Evolutionary conservation across 2,113 vertebrate genomes (phyloP).

Genomic region (Balaeniceps rex): DNA sequence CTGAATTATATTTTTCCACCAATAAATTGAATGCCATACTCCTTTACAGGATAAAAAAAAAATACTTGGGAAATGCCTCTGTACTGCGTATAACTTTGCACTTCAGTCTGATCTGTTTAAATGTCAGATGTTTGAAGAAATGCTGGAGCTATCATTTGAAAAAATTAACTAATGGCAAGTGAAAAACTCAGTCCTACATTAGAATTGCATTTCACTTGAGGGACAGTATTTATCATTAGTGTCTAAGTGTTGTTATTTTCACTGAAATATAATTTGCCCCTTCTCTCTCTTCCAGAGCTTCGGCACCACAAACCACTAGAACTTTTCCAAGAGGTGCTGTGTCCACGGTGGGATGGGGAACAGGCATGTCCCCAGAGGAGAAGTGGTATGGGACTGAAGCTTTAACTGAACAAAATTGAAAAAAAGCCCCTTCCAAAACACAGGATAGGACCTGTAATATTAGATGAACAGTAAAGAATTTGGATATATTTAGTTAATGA

Average conservation of each 20-base stretch:
- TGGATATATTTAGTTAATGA: conserved; percentile 62
- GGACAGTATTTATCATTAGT: neutral
- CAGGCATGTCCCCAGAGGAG: neutral
- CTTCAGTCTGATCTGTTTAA: neutral
- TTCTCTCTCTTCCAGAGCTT: neutral
- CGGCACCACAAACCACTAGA: neutral
- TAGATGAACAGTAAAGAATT: conserved; percentile 53
- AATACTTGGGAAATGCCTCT: neutral
- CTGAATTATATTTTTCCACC: neutral
- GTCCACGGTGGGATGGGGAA: neutral
- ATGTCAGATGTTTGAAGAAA: neutral
- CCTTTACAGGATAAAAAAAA: neutral
- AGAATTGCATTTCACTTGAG: neutral
- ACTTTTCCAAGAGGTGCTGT: neutral
- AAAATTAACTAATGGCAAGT: neutral
- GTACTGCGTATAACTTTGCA: neutral
- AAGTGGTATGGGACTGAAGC: neutral
- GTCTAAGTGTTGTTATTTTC: neutral
- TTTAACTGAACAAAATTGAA: neutral
- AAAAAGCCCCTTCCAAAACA: neutral
- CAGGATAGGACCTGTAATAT: neutral
- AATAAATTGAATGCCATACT: neutral
- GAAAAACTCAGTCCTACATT: neutral
- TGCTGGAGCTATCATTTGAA: neutral
- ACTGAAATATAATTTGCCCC: neutral